A percentile compares a stretch with the other conserved stretches of the same genome.
phyloP scores from a whole-genome alignment of 2,888 invertebrate species.

The Bombyx huttoni region DNA sequence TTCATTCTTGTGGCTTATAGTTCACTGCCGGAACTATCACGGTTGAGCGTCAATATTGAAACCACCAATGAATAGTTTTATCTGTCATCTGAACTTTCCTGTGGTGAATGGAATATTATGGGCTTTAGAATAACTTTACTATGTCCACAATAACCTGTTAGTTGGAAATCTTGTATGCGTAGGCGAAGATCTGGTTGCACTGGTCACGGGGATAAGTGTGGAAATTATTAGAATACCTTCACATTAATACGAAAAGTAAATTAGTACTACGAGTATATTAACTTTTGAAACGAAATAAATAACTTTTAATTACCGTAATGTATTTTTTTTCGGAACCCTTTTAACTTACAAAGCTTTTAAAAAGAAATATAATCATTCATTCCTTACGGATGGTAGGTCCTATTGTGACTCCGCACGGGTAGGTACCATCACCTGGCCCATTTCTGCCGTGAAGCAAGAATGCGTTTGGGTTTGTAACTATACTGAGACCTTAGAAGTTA shows the following conservation, averaged over 20 bases:
- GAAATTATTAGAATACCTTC: neutral
- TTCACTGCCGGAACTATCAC: neutral
- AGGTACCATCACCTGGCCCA: too few relatives aligned
- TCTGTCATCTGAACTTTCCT: constrained; percentile 1
- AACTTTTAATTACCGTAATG: too few relatives aligned
- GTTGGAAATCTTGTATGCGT: constrained; percentile 42
- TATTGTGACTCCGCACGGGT: too few relatives aligned
- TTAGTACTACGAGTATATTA: neutral
- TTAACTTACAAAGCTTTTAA: too few relatives aligned
- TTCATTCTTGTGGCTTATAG: neutral
- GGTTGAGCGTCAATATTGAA: neutral
- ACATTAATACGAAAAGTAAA: neutral
- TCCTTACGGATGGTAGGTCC: too few relatives aligned
- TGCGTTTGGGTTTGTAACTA: too few relatives aligned
- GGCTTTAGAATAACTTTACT: neutral
- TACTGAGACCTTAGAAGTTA: too few relatives aligned
- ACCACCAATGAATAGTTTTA: neutral
- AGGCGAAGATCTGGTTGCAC: constrained; percentile 31
- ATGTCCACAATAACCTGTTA: constrained; percentile 24
- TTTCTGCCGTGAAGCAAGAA: too few relatives aligned
- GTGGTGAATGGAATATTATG: constrained; percentile 8
- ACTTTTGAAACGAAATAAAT: neutral
- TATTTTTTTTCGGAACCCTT: too few relatives aligned
- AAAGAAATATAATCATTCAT: too few relatives aligned
- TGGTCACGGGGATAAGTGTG: constrained; percentile 18